These are phyloP conservation scores for Brachionus calyciflorus DNA, from an alignment of 1,140 invertebrate species.

Conservation along the genomic window DNA sequence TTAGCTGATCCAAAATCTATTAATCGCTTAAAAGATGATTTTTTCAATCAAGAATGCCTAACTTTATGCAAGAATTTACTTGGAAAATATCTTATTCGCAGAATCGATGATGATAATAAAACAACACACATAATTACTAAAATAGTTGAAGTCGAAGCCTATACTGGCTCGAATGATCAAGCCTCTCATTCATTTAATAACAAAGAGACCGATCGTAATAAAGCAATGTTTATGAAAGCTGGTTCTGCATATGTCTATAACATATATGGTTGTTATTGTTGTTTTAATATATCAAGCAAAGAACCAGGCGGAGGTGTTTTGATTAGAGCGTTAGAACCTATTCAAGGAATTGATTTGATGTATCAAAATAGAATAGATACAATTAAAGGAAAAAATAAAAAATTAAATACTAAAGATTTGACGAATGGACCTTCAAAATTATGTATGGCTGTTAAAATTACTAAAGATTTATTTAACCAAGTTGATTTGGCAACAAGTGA, in stretches of 20 bases:
- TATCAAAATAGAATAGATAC: slow-evolving; percentile 54
- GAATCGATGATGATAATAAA: background rate
- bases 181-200: slow-evolving; percentile 71
- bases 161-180: slow-evolving; percentile 70
- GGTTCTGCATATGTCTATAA: slow-evolving; percentile 77
- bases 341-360: slow-evolving; percentile 68
- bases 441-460: slow-evolving; percentile 69
- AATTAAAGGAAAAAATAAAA: slow-evolving; percentile 49
- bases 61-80: slow-evolving; percentile 11
- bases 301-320: slow-evolving; percentile 72
- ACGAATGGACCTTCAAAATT: slow-evolving; percentile 77
- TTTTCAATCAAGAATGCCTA: slow-evolving; percentile 13
- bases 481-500: slow-evolving; percentile 62
- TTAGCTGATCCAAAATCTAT: background rate
- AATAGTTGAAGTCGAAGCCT: slow-evolving; percentile 78
- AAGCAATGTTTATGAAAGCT: slow-evolving; percentile 75
- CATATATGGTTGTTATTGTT: slow-evolving; percentile 79
- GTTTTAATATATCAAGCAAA: slow-evolving; percentile 76
- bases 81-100: slow-evolving; percentile 15
- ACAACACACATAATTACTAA: background rate
- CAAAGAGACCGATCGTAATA: slow-evolving; percentile 68
- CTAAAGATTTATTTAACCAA: slow-evolving; percentile 66
- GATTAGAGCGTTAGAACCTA: slow-evolving; percentile 70
- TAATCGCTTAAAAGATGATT: slow-evolving; percentile 1
- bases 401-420: slow-evolving; percentile 65